phyloP scores from a whole-genome alignment of 2,888 invertebrate species.

The Stenurella melanura region DNA sequence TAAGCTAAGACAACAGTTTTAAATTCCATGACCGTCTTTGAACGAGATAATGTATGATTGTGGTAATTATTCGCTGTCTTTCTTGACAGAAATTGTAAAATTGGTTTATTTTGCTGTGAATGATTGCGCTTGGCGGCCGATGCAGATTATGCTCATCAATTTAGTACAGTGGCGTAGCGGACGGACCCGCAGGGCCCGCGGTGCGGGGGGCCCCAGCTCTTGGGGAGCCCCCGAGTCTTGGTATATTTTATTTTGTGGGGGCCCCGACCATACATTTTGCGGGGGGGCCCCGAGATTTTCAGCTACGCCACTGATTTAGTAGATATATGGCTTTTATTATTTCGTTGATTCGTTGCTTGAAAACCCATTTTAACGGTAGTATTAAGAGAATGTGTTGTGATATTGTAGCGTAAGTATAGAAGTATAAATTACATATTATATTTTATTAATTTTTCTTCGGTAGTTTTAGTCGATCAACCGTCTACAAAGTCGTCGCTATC shows the following conservation, averaged over 20 bases:
- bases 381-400: background rate
- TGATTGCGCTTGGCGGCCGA: background rate
- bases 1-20: too few relatives aligned
- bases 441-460: background rate
- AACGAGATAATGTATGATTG: too few relatives aligned
- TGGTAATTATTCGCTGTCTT: background rate
- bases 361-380: background rate
- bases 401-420: background rate
- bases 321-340: background rate
- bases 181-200: too few relatives aligned
- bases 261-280: too few relatives aligned
- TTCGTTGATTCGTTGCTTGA: background rate
- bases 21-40: too few relatives aligned
- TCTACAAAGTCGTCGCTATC: background rate
- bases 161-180: too few relatives aligned
- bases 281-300: too few relatives aligned
- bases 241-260: too few relatives aligned
- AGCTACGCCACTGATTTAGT: too few relatives aligned
- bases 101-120: background rate
- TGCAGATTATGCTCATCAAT: background rate
- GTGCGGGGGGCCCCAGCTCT: too few relatives aligned
- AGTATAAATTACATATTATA: constrained; percentile 3
- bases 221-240: too few relatives aligned
- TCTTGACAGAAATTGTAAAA: background rate
- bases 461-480: background rate